Evolutionary conservation across 2,113 vertebrate species (phyloP), one percentile per base, ranked within the genome.

Genomic region (Bos javanicus): DNA sequence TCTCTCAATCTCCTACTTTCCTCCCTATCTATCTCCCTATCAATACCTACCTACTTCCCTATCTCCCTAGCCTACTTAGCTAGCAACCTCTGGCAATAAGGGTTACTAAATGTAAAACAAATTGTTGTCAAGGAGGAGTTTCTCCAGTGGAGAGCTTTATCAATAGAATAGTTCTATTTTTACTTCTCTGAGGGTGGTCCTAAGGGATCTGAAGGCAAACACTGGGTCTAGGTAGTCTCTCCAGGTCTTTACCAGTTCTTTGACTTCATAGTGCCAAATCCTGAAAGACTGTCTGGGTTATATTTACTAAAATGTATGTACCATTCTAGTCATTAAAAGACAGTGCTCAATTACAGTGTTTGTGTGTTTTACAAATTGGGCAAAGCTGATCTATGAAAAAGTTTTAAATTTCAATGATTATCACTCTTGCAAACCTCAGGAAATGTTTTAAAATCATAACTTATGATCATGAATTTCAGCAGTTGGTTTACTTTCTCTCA

Each of bases 141-240:
- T 87, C n/a, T 92, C 25, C 23, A 60, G 13, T 39, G 23, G n/a
- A 85, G 7, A 81, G 11, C 43, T 97, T 97, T 95, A 90, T 82
- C 87, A 92, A 82, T 25, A 92, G 74, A 62, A n/a, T 90, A 84
- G 59, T 39, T 39, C n/a, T 39, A 23, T 67, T 93, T 95, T 94
- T 52, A 92, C 92, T 96, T 95, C 54, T 92, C 52, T 50, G 30
- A 57, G 39, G 83, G 84, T 97, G 74, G 81, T 93, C 78, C 59
- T 87, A 39, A 43, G 86, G 4, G 80, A 64, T 64, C n/a, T 90
- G 52, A 93, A 96, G 85, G 43, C 81, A 87, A 87, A 88, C 46
- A 62, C 52, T 67, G 21, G 54, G 28, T 46, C 21, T 19, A 87
- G 30, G 76, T 85, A 76, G 67, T 7, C 81, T 90, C 90, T 85